Base-by-base conservation (phyloP, 2,113 vertebrate species). In the Ramphastos sulfuratus region DNA sequence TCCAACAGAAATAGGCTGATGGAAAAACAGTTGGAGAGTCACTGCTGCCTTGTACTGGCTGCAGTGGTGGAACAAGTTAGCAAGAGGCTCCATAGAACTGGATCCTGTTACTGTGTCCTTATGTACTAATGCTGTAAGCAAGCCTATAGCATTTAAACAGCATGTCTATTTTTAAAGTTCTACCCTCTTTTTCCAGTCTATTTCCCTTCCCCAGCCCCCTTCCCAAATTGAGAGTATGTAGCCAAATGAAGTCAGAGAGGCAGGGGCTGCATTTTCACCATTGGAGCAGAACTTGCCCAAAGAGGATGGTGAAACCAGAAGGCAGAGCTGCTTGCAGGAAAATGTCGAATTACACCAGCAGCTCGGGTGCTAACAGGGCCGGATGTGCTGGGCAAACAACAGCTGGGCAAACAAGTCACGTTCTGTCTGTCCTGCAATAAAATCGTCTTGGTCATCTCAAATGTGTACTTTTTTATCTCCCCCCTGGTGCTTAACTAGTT, bases 31-130 rank as follows among this genome's bases (percentile, higher is more conserved):
- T 92, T 78, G 56, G 76, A 81, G 89, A 76, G 58, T 75, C 4
- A 6, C 50, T 82, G 93, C 85, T 82, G 64, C 67, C 18, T 54
- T 69, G 64, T 56, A 95, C 77, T 96, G 96, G 94, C 94, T 78
- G 77, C 61, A 88, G 85, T 0, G 69, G 90, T 93, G 96, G 93
- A 96, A 96, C 82, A 95, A 96, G 91, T 96, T 96, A 96, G 91
- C 95, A 94, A 94, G 82, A 90, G 90, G 79, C 93, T 96, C 87
- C 85, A 46, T 84, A 90, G 30, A 19, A 87, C 87, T 88, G 95
- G 95, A 95, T 92, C 70, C 81, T 69, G 94, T 96, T 94, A 92
- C 93, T 90, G 85, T 86, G 94, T 96, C 90, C 82, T 93, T 85
- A 82, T 63, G 76, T 63, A 79, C 90, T 58, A 80, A 90, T 30